Evolutionary conservation across 2,888 invertebrate species (phyloP).

Genomic region (Therioaphis trifolii): DNA sequence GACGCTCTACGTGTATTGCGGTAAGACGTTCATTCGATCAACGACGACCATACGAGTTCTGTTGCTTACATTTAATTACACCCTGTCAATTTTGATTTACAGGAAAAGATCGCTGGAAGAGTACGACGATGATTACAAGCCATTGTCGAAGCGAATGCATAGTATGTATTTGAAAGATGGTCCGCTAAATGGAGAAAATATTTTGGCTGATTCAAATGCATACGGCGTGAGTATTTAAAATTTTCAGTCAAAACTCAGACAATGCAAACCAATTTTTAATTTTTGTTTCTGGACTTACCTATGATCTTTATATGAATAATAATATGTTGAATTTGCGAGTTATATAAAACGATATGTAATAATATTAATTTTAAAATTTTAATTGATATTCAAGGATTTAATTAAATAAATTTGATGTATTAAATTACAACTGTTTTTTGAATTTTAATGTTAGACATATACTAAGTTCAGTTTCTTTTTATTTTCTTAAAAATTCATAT

Average conservation of each 20-base stretch:
- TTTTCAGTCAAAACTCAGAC: background rate
- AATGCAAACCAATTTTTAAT: background rate
- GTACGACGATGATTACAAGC: conserved; percentile 58
- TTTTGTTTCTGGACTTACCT: too few relatives aligned
- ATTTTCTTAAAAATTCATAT: too few relatives aligned
- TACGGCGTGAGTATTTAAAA: conserved; percentile 36
- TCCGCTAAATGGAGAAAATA: background rate
- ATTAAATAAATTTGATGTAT: background rate
- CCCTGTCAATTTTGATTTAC: too few relatives aligned
- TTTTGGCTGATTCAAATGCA: conserved; percentile 8
- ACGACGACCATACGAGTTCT: background rate
- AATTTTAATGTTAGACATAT: background rate
- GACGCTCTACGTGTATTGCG: conserved; percentile 45
- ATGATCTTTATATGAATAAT: too few relatives aligned
- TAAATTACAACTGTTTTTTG: background rate
- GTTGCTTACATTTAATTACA: too few relatives aligned
- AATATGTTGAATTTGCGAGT: too few relatives aligned
- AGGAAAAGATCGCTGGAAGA: conserved; percentile 57
- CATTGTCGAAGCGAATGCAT: conserved; percentile 54
- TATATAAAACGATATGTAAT: too few relatives aligned
- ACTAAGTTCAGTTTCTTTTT: too few relatives aligned
- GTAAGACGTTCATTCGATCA: background rate
- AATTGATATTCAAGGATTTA: too few relatives aligned
- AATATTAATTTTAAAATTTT: too few relatives aligned
- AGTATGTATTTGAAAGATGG: conserved; percentile 54